Evolutionary conservation across 2,113 vertebrate species (phyloP).

Genomic region (Hemichromis elongatus): DNA sequence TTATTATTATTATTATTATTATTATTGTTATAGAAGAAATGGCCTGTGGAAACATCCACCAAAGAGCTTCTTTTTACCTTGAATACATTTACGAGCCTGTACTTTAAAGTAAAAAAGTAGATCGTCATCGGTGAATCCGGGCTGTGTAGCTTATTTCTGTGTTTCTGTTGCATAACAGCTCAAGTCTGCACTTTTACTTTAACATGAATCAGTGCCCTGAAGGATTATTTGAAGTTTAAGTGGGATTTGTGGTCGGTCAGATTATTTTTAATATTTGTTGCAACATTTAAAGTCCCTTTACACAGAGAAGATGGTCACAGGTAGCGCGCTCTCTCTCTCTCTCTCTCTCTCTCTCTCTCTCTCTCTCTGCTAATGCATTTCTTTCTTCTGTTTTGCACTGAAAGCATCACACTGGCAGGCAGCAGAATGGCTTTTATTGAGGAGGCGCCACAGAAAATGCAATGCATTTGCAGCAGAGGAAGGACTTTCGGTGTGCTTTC

Average conservation of each 20-base stretch:
- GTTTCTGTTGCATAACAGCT: neutral
- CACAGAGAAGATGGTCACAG: neutral
- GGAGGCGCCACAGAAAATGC: neutral
- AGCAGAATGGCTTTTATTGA: neutral
- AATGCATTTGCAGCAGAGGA: neutral
- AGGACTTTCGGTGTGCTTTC: neutral
- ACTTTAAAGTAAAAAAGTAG: neutral
- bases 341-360: neutral
- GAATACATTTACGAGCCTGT: neutral
- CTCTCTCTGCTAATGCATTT: neutral
- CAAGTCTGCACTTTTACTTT: neutral
- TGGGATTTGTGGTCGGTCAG: neutral
- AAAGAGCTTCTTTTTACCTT: neutral
- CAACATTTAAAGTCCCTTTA: neutral
- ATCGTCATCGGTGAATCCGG: neutral
- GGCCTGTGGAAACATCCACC: neutral
- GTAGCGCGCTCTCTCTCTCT: rapidly evolving
- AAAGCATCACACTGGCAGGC: neutral
- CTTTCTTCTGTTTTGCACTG: neutral
- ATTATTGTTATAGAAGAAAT: neutral
- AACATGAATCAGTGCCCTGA: neutral
- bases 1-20: too few species aligned
- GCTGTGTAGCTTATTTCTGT: neutral
- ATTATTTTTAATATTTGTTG: neutral
- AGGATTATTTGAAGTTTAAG: neutral